A percentile compares a stretch with the other conserved stretches of the same genome.
phyloP scores from a whole-genome alignment of 2,888 invertebrate species.

The Epirrhoe alternata region DNA sequence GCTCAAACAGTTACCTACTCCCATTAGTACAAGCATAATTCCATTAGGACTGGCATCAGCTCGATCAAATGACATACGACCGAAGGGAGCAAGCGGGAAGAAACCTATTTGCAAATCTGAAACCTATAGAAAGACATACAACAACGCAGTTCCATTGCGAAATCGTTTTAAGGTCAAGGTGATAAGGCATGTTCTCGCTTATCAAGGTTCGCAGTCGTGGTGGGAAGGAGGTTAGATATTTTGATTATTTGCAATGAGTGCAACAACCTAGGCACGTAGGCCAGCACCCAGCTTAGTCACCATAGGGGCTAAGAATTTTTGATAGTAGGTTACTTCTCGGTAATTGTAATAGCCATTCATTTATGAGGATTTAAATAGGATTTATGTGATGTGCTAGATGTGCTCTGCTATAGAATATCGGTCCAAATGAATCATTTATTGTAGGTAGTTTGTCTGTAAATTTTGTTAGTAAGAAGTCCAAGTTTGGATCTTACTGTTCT shows the following conservation, averaged over 20 bases:
- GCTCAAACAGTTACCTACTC: neutral
- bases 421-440: too few species aligned
- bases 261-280: slow-evolving; percentile 43
- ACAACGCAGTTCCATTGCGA: slow-evolving; percentile 2
- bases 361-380: too few species aligned
- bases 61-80: slow-evolving; percentile 35
- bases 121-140: slow-evolving; percentile 4
- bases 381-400: too few species aligned
- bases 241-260: slow-evolving; percentile 41
- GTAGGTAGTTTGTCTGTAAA: too few species aligned
- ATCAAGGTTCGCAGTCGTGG: slow-evolving; percentile 10
- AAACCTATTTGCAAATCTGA: slow-evolving; percentile 38
- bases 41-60: slow-evolving; percentile 28
- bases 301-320: slow-evolving; percentile 7
- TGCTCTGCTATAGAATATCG: too few species aligned
- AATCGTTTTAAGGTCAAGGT: neutral
- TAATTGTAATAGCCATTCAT: neutral
- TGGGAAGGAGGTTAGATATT: slow-evolving; percentile 23
- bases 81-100: slow-evolving; percentile 41
- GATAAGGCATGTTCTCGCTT: slow-evolving; percentile 21
- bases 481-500: too few species aligned
- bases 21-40: slow-evolving; percentile 27
- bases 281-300: slow-evolving; percentile 28
- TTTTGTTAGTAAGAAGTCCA: too few species aligned
- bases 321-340: slow-evolving; percentile 20